Evolutionary conservation across 1,140 invertebrate genomes (phyloP).

Genomic region (Colletes gigas): DNA sequence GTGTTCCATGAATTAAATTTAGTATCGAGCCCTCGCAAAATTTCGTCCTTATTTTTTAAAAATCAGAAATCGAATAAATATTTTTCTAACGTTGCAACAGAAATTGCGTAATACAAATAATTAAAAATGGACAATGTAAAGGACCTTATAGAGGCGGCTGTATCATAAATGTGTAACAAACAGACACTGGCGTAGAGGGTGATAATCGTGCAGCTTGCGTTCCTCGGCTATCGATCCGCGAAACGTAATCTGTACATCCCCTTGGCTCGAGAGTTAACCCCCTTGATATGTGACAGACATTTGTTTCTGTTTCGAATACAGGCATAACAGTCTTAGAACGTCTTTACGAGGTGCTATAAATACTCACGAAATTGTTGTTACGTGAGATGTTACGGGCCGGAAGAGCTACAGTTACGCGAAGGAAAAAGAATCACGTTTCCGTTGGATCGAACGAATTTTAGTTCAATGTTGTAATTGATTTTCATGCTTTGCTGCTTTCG

Average conservation of each 20-base stretch:
- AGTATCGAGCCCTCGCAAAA: background rate
- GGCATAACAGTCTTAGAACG: constrained; percentile 61
- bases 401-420: background rate
- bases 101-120: background rate
- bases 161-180: constrained; percentile 2
- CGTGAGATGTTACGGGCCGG: constrained; percentile 20
- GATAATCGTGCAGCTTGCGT: constrained; percentile 49
- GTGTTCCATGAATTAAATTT: background rate
- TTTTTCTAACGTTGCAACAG: background rate
- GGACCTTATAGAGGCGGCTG: background rate
- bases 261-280: constrained; percentile 56
- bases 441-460: background rate
- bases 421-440: constrained; percentile 1
- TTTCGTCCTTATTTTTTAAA: background rate
- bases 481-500: background rate
- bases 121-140: background rate
- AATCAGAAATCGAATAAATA: too few relatives aligned
- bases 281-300: constrained; percentile 76
- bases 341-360: constrained; percentile 71
- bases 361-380: constrained; percentile 60
- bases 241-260: constrained; percentile 70
- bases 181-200: constrained; percentile 21
- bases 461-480: constrained; percentile 1
- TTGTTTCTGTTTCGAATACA: constrained; percentile 74
- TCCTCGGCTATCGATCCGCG: constrained; percentile 68